Base-by-base conservation (phyloP, 2,888 invertebrate species). In the Stenchaetothrips biformis region DNA sequence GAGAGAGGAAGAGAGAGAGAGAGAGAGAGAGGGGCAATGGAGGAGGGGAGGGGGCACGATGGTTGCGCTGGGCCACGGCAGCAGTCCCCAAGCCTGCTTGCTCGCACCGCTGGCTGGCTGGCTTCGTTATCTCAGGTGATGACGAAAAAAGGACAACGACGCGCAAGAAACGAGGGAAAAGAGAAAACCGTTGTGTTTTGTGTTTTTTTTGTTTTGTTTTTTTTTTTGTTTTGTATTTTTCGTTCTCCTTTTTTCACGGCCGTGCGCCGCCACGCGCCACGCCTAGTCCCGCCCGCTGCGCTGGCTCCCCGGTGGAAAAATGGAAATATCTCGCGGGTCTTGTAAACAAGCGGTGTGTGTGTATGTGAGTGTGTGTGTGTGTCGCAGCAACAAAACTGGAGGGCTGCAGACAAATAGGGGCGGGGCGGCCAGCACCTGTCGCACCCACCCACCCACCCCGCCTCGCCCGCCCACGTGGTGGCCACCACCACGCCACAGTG, bases 41-140 rank as follows among this genome's bases (percentile, higher is more conserved):
- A 13, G 13, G 53, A 13, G 16, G 53, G 9, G 53, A 18, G 16
- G 53, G 53, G 13, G 13, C 9, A 18, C 16, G 53, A 18, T 53
- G 53, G 18, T 53, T 53, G 53, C 53, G 53, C 18, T 53, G 53
- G 53, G 16, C 53, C 37, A 4, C 13, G 13, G 53, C 53, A 18
- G 53, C 53, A 53, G 53, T 18, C 53, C 18, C 53, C 53, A 53
- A 53, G 16, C 13, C 53, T 53, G 53, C 53, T 37, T 18, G 53
- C 53, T 53, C 0, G 53, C 53, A 18, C 53, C 53, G 18, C 53
- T 37, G 53, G 16, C 53, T 13, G 16, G 53, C 53, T 18, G 25
- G 21, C 67, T 74, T 74, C 67, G 67, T 74, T 74, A 74, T 74
- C 67, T 74, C 67, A 74, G 67, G 67, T 74, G 67, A 74, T 74